Evolutionary conservation across 2,888 invertebrate species (phyloP), one percentile per base, ranked within the genome.

Genomic region (Nysson spinosus): DNA sequence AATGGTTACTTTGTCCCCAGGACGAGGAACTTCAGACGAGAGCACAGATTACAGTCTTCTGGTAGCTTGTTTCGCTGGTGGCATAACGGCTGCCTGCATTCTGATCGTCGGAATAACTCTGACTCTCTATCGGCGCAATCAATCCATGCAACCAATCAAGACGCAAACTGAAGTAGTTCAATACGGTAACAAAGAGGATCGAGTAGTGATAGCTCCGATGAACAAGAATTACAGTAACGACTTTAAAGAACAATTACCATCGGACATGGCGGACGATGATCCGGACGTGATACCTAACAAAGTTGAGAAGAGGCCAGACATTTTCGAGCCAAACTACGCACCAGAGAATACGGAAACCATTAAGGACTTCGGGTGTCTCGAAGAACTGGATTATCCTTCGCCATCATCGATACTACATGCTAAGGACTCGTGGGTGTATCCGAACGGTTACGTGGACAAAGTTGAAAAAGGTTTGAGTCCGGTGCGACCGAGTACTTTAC

Each of bases 31-130:
- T 0, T 70, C 79, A 9, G 75, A 79, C 30, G 80, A 79, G 28
- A 46, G 65, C 39, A 74, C 70, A 17, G 85, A 85, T 65, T 85
- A 85, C 73, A 85, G 85, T 58, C 74, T 85, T 4, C 58, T 85
- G 64, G 83, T 85, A 17, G 85, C 85, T 4, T 85, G 83, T 62
- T 84, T 85, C 63, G 84, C 85, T 22, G 85, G 85, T 1, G 84
- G 85, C 5, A 58, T 85, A 32, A 85, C 85, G 0, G 85, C 85
- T 5, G 72, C 83, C 3, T 84, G 84, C 62, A 85, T 85, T 26
- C 79, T 85, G 51, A 78, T 85, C 19, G 81, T 84, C 2, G 85
- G 83, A 7, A 69, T 85, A 19, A 84, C 84, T 12, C 46, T 85
- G 54, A 85, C 85, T 6, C 58, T 85, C n/a, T 83, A 85, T 50